Base-by-base conservation (phyloP, 2,888 invertebrate species). In the Reticulitermes lucifugus region DNA sequence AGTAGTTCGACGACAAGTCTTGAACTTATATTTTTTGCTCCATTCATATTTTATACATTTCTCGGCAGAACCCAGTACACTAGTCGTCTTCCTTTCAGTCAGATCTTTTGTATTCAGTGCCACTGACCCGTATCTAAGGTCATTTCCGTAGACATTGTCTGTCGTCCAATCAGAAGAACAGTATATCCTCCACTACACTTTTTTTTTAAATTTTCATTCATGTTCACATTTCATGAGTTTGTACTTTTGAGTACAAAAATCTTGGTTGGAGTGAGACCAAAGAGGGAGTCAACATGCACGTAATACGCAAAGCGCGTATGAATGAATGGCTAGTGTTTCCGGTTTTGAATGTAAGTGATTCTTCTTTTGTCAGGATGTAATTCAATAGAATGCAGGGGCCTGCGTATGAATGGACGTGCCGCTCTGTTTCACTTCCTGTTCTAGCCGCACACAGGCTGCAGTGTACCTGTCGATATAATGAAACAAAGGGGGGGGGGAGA, bases 81-180 rank as follows among this genome's bases (percentile, higher is more conserved):
- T 55, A 55, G 14, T 18, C 55, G 4, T 4, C 55, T 18, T 18
- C 55, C 55, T 18, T 55, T n/a, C 65, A 65, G 0, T 65, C 25
- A 5, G 6, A 6, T 10, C 25, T n/a, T n/a, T 21, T 14, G 6
- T 6, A n/a, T 65, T 65, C 65, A n/a, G 65, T 46, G 22, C n/a
- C 22, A 46, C 21, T 77, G 77, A 77, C 77, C 77, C 77, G 77
- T n/a, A 22, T 46, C 65, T 25, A 6, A 46, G 77, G 77, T 77
- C 51, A 77, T 46, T 77, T 77, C 77, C 77, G 77, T 25, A 77
- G 77, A 21, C 22, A n/a, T 46, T 77, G 46, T 43, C 46, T n/a
- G 46, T 46, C 46, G 12, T n/a, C 51, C 22, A 25, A 5, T 65
- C 65, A 9, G 6, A 65, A 25, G 25, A 65, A 25, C 25, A 25